Percentiles rank a stretch among this genome's conserved stretches.
These are phyloP conservation scores for Globia sparganii DNA, from an alignment of 2,888 invertebrate genomes.

Conservation along the genomic window DNA sequence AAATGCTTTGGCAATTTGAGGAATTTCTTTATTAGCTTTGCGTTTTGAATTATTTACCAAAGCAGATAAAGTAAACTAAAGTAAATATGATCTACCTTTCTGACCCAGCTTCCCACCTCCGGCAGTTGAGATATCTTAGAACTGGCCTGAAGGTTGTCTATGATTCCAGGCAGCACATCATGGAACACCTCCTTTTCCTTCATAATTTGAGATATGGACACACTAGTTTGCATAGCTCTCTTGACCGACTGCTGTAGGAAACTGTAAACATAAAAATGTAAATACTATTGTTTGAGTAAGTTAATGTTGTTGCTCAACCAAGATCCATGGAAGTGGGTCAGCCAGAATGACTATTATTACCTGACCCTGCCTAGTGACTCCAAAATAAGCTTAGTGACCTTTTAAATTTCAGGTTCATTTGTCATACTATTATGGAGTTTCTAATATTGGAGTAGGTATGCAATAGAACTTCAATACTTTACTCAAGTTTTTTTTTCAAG, in stretches of 20 bases:
- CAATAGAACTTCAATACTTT: background rate
- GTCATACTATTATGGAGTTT: slow-evolving; percentile 16
- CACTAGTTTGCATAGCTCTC: slow-evolving; percentile 74
- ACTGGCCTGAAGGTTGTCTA: slow-evolving; percentile 74
- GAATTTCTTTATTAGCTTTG: background rate
- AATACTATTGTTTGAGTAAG: background rate
- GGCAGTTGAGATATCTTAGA: slow-evolving; percentile 78
- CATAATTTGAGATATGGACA: slow-evolving; percentile 75
- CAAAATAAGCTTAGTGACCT: slow-evolving; percentile 42
- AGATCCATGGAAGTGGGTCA: background rate
- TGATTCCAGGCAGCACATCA: slow-evolving; percentile 78
- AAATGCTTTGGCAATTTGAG: no score
- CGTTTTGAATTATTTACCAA: background rate
- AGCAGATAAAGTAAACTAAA: background rate
- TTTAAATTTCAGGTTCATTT: slow-evolving; percentile 4
- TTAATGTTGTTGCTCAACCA: slow-evolving; percentile 23
- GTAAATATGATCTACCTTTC: slow-evolving; percentile 72
- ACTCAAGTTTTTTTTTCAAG: background rate
- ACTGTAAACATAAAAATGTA: slow-evolving; percentile 48
- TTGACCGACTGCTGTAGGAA: slow-evolving; percentile 31
- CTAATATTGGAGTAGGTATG: slow-evolving; percentile 14
- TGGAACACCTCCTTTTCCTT: slow-evolving; percentile 82
- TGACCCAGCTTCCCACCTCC: slow-evolving; percentile 80
- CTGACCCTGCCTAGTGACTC: slow-evolving; percentile 2
- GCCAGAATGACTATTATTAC: background rate